Conservation (phyloP, 2,797 vertebrate genomes). For the Sebastes cheni region DNA sequence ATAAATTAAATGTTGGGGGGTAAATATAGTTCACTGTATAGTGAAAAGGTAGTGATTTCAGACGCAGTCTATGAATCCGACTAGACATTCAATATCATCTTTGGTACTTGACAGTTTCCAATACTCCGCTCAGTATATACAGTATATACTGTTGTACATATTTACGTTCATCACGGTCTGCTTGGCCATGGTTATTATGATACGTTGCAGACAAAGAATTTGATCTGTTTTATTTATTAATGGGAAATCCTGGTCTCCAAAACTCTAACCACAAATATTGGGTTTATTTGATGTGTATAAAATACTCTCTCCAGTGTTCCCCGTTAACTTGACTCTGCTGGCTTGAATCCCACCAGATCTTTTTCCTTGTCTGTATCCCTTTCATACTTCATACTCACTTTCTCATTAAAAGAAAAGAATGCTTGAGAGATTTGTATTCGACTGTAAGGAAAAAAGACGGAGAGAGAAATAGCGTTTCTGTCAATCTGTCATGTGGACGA, state of each 20-base stretch:
- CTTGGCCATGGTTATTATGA: background rate
- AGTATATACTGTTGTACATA: background rate
- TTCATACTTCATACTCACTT: conserved; percentile 48
- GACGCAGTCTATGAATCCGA: background rate
- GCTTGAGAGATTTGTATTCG: conserved; percentile 32
- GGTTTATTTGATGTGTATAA: conserved; percentile 39
- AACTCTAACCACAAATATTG: conserved; percentile 46
- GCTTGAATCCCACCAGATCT: conserved; percentile 35
- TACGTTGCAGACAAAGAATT: conserved; percentile 2
- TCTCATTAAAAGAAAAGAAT: conserved; percentile 60
- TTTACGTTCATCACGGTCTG: conserved; percentile 15
- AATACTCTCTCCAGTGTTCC: conserved; percentile 18
- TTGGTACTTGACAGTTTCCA: background rate
- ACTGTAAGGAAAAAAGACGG: conserved; percentile 11
- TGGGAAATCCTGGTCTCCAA: conserved; percentile 29
- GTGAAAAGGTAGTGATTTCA: background rate
- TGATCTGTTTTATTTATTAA: conserved; percentile 43
- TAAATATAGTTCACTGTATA: background rate
- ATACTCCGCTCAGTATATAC: background rate
- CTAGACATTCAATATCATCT: background rate
- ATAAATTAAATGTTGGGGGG: background rate
- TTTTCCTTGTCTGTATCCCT: conserved; percentile 31
- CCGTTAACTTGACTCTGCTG: conserved; percentile 28
- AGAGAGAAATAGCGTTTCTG: conserved; percentile 54
- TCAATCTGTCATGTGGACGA: conserved; percentile 73